A percentile compares a stretch with the other conserved stretches of the same genome.
Evolutionary conservation across 2,888 invertebrate species (phyloP).

Genomic region (Phymatocera aterrima): DNA sequence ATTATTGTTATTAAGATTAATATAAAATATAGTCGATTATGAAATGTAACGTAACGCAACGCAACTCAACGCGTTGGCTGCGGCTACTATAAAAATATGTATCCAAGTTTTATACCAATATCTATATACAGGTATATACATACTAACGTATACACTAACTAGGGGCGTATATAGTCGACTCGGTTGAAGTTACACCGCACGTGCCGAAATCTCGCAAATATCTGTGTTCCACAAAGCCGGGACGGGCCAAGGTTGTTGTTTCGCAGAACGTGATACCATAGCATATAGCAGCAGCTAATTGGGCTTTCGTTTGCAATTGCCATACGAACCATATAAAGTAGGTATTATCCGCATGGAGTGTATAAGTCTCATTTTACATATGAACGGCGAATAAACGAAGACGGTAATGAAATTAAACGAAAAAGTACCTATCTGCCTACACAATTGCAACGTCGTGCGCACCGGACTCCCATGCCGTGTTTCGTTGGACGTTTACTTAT

Average conservation of each 20-base stretch:
- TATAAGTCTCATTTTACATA: neutral
- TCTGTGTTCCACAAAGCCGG: conserved; percentile 58
- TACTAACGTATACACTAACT: neutral
- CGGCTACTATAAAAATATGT: too few species aligned
- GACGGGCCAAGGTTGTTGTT: conserved; percentile 64
- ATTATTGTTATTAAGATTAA: conserved; percentile 73
- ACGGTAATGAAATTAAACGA: neutral
- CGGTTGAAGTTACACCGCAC: conserved; percentile 63
- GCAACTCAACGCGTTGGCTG: too few species aligned
- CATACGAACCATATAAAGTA: conserved; percentile 35
- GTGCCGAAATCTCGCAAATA: conserved; percentile 69
- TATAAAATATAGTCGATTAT: too few species aligned
- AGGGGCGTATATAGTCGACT: conserved; percentile 53
- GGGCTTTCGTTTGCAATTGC: conserved; percentile 33
- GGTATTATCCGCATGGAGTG: conserved; percentile 11
- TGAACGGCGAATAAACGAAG: conserved; percentile 36
- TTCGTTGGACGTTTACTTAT: too few species aligned
- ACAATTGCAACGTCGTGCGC: too few species aligned
- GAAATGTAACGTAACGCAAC: too few species aligned
- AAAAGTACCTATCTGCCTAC: too few species aligned
- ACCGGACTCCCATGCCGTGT: too few species aligned
- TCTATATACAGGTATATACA: neutral
- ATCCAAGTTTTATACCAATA: too few species aligned
- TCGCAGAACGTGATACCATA: conserved; percentile 48
- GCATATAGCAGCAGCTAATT: conserved; percentile 33